Evolutionary conservation across 2,113 vertebrate genomes (phyloP).

Genomic region (Galeopterus variegatus): DNA sequence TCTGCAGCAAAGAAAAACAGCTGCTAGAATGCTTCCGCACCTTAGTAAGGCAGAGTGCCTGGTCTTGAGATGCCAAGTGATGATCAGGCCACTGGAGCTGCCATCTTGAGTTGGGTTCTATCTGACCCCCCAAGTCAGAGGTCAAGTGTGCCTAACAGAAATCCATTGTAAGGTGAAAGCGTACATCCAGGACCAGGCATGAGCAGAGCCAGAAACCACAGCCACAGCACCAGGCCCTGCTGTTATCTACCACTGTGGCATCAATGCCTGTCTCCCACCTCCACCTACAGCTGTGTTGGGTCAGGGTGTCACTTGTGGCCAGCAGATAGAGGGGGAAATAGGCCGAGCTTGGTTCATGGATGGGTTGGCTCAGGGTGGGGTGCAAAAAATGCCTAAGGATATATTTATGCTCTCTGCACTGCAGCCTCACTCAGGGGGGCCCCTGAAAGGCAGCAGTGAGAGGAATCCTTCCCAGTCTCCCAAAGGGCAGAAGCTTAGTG

Average conservation of each 20-base stretch:
- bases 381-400: neutral
- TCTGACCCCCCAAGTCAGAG: neutral
- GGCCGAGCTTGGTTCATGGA: neutral
- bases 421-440: neutral
- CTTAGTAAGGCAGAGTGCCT: neutral
- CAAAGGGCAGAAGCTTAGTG: neutral
- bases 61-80: accelerated
- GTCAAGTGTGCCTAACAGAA: too few species aligned
- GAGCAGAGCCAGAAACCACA: neutral
- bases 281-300: neutral
- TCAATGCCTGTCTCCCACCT: neutral
- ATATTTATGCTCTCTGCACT: neutral
- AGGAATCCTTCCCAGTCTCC: neutral
- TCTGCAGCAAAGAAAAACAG: neutral
- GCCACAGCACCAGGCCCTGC: neutral
- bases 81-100: neutral
- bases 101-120: neutral
- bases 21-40: neutral
- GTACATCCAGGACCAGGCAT: too few species aligned
- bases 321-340: neutral
- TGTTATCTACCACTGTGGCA: neutral
- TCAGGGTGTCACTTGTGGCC: neutral
- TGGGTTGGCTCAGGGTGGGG: neutral
- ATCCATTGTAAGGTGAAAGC: neutral
- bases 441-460: neutral